These are phyloP conservation scores for Ypsolopha scabrella DNA, from an alignment of 2,888 invertebrate species.

Conservation along the genomic window DNA sequence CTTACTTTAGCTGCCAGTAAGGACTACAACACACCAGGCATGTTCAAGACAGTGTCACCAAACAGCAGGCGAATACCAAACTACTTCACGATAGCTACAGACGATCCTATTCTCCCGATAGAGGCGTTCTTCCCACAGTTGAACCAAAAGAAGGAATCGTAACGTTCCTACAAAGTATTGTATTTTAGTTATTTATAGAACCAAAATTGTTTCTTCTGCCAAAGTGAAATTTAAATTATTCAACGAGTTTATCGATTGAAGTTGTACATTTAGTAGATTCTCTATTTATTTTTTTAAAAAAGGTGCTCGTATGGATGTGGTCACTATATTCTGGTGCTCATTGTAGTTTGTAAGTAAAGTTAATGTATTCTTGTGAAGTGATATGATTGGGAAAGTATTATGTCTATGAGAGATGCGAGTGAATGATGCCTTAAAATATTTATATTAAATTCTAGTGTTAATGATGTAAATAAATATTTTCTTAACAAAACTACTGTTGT, in stretches of 20 bases:
- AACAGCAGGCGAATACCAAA: constrained; percentile 74
- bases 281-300: constrained; percentile 7
- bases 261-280: constrained; percentile 7
- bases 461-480: constrained; percentile 59
- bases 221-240: constrained; percentile 26
- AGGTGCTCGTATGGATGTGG: neutral
- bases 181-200: constrained; percentile 22
- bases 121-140: constrained; percentile 85
- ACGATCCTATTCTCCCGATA: constrained; percentile 83
- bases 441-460: constrained; percentile 32
- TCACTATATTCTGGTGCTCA: constrained; percentile 13
- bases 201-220: constrained; percentile 57
- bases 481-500: constrained; percentile 15
- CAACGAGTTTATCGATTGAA: constrained; percentile 1
- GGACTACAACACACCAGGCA: constrained; percentile 77
- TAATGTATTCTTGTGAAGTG: constrained; percentile 12
- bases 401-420: neutral
- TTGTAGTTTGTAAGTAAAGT: constrained; percentile 13
- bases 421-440: constrained; percentile 3
- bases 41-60: constrained; percentile 76
- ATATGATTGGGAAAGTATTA: constrained; percentile 13
- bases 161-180: constrained; percentile 27
- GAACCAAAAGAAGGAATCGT: constrained; percentile 71
- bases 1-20: constrained; percentile 80
- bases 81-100: constrained; percentile 81